Evolutionary conservation across 2,113 vertebrate species (phyloP).

Genomic region (Heliornis fulica): DNA sequence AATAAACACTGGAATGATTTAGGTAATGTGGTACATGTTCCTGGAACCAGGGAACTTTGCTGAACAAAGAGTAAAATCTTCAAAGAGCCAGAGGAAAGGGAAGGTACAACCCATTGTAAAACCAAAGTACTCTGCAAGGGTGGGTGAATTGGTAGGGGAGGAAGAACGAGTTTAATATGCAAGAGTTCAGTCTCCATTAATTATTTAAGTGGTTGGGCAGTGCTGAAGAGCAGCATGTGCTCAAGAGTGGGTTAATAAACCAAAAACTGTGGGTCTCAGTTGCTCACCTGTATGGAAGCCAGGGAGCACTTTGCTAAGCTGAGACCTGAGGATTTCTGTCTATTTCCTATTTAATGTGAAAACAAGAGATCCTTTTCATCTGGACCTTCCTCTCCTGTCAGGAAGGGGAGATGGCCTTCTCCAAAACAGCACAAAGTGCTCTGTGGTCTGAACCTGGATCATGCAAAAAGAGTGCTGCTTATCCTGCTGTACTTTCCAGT

Average conservation of each 20-base stretch:
- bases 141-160: background rate
- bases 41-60: background rate
- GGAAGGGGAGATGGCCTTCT: background rate
- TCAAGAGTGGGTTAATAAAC: background rate
- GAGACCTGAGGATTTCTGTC: background rate
- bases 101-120: background rate
- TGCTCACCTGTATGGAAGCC: background rate
- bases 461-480: background rate
- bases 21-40: background rate
- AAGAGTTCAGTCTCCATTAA: background rate
- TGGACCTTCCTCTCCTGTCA: background rate
- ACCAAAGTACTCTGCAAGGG: background rate
- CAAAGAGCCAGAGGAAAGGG: background rate
- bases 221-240: background rate
- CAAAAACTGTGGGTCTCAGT: background rate
- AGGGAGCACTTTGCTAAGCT: background rate
- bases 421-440: background rate
- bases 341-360: background rate
- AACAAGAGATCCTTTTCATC: background rate
- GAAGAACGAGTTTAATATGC: constrained; percentile 24
- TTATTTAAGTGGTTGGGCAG: background rate
- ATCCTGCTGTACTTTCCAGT: background rate
- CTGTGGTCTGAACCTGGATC: background rate
- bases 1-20: constrained; percentile 17
- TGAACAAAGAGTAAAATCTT: constrained; percentile 34